Evolutionary conservation across 1,140 invertebrate species (phyloP).

Genomic region (Hetaerina americana): DNA sequence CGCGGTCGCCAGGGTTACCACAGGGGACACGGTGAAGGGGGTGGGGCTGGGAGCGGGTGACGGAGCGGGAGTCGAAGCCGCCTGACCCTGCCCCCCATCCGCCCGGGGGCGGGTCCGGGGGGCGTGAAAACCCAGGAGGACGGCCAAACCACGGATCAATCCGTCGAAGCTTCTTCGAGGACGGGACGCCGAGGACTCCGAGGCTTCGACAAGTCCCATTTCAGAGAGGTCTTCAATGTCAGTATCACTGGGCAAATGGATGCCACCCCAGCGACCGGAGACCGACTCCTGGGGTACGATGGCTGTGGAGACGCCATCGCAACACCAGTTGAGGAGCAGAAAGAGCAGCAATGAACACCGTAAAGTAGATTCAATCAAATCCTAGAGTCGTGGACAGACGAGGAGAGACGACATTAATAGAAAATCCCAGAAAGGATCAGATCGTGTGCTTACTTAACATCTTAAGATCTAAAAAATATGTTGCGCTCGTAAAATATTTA

Average conservation of each 20-base stretch:
- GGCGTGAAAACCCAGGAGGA: not conserved
- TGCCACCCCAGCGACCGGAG: not conserved
- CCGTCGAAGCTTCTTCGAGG: not conserved
- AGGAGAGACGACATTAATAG: too few species aligned
- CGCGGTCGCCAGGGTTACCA: not conserved
- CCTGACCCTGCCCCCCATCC: not conserved
- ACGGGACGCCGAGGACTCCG: not conserved
- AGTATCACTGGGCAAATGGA: not conserved
- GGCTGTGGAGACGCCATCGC: too few species aligned
- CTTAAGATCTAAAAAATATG: too few species aligned
- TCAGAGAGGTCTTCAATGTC: not conserved
- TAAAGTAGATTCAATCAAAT: too few species aligned
- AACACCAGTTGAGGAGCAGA: too few species aligned
- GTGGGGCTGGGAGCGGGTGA: not conserved
- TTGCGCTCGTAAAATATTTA: too few species aligned
- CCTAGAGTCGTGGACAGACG: too few species aligned
- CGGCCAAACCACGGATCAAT: not conserved
- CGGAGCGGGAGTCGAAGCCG: not conserved
- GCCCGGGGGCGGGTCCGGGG: not conserved
- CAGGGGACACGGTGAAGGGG: not conserved
- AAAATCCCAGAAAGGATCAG: too few species aligned
- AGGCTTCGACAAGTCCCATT: not conserved
- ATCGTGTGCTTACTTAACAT: too few species aligned
- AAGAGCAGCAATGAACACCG: too few species aligned
- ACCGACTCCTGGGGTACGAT: too few species aligned